Conservation (phyloP, 1,140 invertebrate species). For the Lasioglossum albipes region DNA sequence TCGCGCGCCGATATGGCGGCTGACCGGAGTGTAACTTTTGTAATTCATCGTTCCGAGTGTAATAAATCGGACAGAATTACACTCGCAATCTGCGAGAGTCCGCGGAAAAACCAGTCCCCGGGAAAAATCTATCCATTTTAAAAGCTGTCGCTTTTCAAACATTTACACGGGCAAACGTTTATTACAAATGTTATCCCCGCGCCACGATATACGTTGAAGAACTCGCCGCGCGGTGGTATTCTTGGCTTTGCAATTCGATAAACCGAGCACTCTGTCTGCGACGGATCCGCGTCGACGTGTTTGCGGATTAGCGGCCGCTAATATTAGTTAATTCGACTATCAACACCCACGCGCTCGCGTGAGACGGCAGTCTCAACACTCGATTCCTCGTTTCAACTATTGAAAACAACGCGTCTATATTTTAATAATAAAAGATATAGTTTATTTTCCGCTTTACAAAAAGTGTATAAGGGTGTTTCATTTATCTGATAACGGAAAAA, state of each 20-base stretch:
- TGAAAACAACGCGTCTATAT: no score
- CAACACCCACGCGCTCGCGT: no score
- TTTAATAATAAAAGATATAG: no score
- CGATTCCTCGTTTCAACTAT: no score
- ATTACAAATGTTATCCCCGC: background rate
- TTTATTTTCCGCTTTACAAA: no score
- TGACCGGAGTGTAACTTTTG: background rate
- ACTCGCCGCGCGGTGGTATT: no score
- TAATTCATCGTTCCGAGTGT: constrained; percentile 5
- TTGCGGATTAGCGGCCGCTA: background rate
- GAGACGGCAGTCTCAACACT: no score
- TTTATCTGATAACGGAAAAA: no score
- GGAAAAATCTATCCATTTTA: background rate
- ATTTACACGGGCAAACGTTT: background rate
- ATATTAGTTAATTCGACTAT: constrained; percentile 10
- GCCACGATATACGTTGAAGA: background rate
- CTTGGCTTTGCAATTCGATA: background rate
- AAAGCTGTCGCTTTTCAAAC: background rate
- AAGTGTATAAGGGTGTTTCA: no score
- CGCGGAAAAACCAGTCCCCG: background rate
- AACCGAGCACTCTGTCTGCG: background rate
- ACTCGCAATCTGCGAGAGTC: background rate
- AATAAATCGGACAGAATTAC: constrained; percentile 15
- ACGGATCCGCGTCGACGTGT: background rate
- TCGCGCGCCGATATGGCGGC: background rate